Evolutionary conservation across 2,113 vertebrate genomes (phyloP), one percentile per base, ranked within the genome.

Genomic region (Trachemys scripta): DNA sequence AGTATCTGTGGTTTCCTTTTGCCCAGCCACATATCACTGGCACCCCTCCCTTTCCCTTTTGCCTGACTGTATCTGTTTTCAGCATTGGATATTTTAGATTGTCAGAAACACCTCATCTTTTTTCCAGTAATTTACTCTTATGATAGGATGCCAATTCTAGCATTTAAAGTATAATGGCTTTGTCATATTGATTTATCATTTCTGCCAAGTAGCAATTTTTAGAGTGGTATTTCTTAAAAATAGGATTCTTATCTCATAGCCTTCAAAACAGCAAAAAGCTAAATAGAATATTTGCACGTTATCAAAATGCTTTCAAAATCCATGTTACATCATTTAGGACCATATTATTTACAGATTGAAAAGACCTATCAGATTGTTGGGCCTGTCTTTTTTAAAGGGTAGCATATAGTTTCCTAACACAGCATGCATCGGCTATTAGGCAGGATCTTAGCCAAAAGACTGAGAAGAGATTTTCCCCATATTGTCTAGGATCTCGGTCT

Each of bases 211-310:
- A 75, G 49, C 87, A 87, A 84, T 96, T 96, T 29, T 88, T 91
- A 82, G 19, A 84, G 80, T 81, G 42, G 47, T 94, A 59, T 88
- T 92, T 93, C 85, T 94, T 90, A 93, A 76, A 95, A 92, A 85
- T 83, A 56, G 53, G 75, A 94, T 89, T 89, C 62, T 80, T 17
- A 10, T 45, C 87, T 88, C 29, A 79, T 90, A 92, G 91, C 91
- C 95, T 95, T 97, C 79, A 80, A n/a, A 96, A 90, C 38, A 86
- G 85, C 69, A 87, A 84, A 82, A 94, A 95, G 78, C 87, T 93
- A 92, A 94, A 92, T 49, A 76, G 72, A 85, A 10, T 92, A 57
- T 88, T 94, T 94, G 57, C 42, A 29, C 9, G 10, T 80, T 50
- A 80, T 69, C 45, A 84, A 94, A 93, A 42, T 35, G 17, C 65